A percentile compares a stretch with the other conserved stretches of the same genome.
phyloP scores from a whole-genome alignment of 2,797 vertebrate species.

The Arnoldichthys spilopterus region DNA sequence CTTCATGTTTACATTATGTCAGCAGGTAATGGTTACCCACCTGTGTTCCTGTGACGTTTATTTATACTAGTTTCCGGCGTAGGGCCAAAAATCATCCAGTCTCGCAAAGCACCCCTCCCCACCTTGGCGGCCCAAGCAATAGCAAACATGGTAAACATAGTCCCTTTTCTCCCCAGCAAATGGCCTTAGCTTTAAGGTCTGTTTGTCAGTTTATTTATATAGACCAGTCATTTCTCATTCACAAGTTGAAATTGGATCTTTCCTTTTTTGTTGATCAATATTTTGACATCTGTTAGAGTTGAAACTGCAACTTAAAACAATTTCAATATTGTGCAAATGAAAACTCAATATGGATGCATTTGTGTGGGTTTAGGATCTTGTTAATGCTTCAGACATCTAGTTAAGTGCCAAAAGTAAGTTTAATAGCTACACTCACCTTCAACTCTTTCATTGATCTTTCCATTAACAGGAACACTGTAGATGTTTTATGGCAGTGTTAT shows the following conservation, averaged over 20 bases:
- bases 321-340: neutral
- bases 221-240: neutral
- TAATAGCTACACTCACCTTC: conserved; percentile 27
- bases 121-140: too few species aligned
- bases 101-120: too few species aligned
- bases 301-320: neutral
- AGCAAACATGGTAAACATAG: too few species aligned
- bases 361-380: neutral
- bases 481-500: neutral
- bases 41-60: too few species aligned
- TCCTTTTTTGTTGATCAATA: neutral
- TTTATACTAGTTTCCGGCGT: too few species aligned
- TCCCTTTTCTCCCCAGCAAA: too few species aligned
- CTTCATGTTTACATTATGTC: too few species aligned
- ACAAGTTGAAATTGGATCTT: neutral
- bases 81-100: too few species aligned
- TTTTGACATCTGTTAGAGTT: neutral
- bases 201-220: neutral
- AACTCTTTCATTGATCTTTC: conserved; percentile 33
- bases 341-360: neutral
- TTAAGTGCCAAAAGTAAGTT: conserved; percentile 11
- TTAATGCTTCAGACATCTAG: conserved; percentile 11
- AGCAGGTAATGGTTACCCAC: too few species aligned
- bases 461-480: conserved; percentile 20
- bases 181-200: neutral